Evolutionary conservation across 2,888 invertebrate genomes (phyloP).

Genomic region (Corythucha ciliata): DNA sequence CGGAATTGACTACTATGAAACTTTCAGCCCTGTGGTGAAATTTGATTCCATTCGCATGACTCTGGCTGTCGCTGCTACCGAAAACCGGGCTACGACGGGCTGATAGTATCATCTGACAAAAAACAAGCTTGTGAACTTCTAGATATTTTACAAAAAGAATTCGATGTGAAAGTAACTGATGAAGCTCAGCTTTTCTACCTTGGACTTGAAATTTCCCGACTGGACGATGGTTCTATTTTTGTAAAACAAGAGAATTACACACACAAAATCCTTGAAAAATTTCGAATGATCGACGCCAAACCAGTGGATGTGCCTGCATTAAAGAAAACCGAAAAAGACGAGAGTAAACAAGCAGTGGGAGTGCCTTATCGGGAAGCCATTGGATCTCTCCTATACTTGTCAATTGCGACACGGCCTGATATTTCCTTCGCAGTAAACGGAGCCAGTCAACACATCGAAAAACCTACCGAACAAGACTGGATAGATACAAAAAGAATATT

Average conservation of each 20-base stretch:
- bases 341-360: too few species aligned
- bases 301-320: slow-evolving; percentile 18
- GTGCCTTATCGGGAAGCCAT: slow-evolving; percentile 20
- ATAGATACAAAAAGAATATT: slow-evolving; percentile 23
- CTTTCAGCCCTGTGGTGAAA: slow-evolving; percentile 35
- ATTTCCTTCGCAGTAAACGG: slow-evolving; percentile 26
- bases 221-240: slow-evolving; percentile 18
- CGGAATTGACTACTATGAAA: slow-evolving; percentile 16
- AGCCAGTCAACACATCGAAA: slow-evolving; percentile 20
- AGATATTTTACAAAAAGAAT: slow-evolving; percentile 14
- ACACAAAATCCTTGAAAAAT: slow-evolving; percentile 23
- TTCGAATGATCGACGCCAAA: slow-evolving; percentile 21
- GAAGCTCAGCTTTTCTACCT: slow-evolving; percentile 31
- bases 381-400: slow-evolving; percentile 19
- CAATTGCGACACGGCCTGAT: slow-evolving; percentile 25
- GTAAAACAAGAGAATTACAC: slow-evolving; percentile 23
- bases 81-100: slow-evolving; percentile 35
- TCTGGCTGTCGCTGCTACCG: slow-evolving; percentile 33
- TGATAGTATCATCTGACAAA: slow-evolving; percentile 31
- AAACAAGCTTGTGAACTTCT: slow-evolving; percentile 27
- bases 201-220: slow-evolving; percentile 31
- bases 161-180: slow-evolving; percentile 28
- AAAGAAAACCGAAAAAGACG: slow-evolving; percentile 11
- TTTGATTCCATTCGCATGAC: slow-evolving; percentile 34
- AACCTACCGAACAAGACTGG: slow-evolving; percentile 16